Evolutionary conservation across 2,888 invertebrate species (phyloP).

Genomic region (Diplazon laetatorius): DNA sequence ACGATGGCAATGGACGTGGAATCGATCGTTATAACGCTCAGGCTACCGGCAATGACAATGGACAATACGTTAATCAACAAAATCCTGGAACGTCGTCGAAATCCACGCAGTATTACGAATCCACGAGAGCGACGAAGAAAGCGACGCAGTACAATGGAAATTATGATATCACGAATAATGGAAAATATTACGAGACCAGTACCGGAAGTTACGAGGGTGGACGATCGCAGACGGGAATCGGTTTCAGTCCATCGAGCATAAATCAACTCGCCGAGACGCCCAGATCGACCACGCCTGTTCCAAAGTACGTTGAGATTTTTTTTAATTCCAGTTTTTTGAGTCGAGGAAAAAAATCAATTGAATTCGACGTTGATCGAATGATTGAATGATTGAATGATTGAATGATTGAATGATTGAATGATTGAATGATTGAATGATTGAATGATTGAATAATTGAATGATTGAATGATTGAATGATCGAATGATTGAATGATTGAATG

Average conservation of each 20-base stretch:
- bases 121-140: conserved; percentile 76
- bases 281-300: conserved; percentile 77
- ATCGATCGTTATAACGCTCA: conserved; percentile 53
- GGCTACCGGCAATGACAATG: conserved; percentile 66
- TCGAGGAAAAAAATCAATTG: no score
- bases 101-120: conserved; percentile 74
- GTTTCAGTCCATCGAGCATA: conserved; percentile 80
- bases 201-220: conserved; percentile 75
- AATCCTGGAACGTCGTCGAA: conserved; percentile 39
- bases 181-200: conserved; percentile 77
- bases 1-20: conserved; percentile 49
- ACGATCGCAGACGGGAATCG: conserved; percentile 76
- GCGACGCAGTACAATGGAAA: conserved; percentile 75
- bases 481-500: no score
- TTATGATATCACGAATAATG: conserved; percentile 71
- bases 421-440: no score
- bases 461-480: no score
- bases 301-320: conserved; percentile 71
- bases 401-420: no score
- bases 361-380: no score
- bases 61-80: conserved; percentile 71
- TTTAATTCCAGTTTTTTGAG: no score
- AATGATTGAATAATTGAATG: no score
- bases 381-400: no score
- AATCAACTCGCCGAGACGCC: conserved; percentile 79